Evolutionary conservation across 37 sponge, comb jelly and placozoan species (phyloP).

Genomic region (Chondrilla cf. caribensis): DNA sequence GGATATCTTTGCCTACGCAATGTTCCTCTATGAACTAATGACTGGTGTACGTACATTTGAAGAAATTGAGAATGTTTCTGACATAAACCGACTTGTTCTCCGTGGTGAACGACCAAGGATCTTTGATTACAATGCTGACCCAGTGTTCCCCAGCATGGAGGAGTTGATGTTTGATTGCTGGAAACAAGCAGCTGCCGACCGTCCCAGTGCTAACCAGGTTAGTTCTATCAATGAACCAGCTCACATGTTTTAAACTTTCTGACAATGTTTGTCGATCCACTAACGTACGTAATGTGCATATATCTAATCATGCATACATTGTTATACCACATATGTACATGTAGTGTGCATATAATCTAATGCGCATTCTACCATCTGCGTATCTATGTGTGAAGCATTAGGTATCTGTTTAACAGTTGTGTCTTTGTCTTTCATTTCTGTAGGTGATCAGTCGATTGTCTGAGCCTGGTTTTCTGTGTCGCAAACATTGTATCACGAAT

Average conservation of each 20-base stretch:
- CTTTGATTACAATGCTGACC: slow-evolving; percentile 67
- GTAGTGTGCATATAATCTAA: no score
- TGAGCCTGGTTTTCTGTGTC: slow-evolving; percentile 76
- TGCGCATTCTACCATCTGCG: no score
- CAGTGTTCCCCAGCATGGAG: slow-evolving; percentile 70
- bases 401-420: background rate
- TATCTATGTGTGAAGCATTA: no score
- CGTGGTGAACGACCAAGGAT: slow-evolving; percentile 68
- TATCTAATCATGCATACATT: no score
- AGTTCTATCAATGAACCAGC: background rate
- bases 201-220: slow-evolving; percentile 78
- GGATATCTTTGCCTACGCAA: slow-evolving; percentile 95
- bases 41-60: slow-evolving; percentile 88
- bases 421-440: background rate
- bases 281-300: no score
- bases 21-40: slow-evolving; percentile 89
- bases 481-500: slow-evolving; percentile 55
- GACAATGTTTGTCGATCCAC: no score
- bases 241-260: background rate
- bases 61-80: slow-evolving; percentile 57
- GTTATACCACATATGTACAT: no score
- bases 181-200: slow-evolving; percentile 62
- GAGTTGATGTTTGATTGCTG: slow-evolving; percentile 92
- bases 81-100: slow-evolving; percentile 77
- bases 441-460: slow-evolving; percentile 46